phyloP scores from a whole-genome alignment of 2,113 vertebrate genomes.

The Stomatorhinus ivindoensis region DNA sequence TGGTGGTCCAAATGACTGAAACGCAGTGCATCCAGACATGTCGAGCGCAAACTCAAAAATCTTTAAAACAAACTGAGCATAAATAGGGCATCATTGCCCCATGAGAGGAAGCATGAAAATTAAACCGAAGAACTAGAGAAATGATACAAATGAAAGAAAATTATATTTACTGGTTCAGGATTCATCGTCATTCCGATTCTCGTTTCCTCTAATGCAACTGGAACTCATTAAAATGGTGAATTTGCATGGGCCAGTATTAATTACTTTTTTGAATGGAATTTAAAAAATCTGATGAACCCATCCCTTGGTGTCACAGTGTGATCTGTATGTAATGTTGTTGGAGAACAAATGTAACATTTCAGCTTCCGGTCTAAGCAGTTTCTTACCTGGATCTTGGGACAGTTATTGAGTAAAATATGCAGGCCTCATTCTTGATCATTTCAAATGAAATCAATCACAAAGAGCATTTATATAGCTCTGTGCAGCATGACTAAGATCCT shows the following conservation, averaged over 20 bases:
- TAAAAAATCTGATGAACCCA: background rate
- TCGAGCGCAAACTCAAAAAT: background rate
- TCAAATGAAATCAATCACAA: background rate
- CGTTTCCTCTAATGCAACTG: background rate
- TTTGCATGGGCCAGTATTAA: background rate
- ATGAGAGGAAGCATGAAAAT: background rate
- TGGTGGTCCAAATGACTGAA: background rate
- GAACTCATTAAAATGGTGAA: background rate
- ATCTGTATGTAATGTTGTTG: background rate
- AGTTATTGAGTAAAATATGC: background rate
- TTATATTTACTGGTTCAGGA: background rate
- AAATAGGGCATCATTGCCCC: background rate
- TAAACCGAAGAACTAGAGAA: background rate
- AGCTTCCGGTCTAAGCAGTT: background rate
- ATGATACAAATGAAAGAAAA: background rate
- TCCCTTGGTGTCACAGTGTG: background rate
- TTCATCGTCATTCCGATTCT: background rate
- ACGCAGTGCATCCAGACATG: background rate
- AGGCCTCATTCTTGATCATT: background rate
- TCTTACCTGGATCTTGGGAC: background rate
- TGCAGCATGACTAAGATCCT: background rate
- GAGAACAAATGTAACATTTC: background rate
- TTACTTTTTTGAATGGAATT: background rate
- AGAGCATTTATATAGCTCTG: background rate
- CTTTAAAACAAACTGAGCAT: background rate